Base-by-base conservation (phyloP, 2,888 invertebrate genomes). In the Stenotaenia linearis region DNA sequence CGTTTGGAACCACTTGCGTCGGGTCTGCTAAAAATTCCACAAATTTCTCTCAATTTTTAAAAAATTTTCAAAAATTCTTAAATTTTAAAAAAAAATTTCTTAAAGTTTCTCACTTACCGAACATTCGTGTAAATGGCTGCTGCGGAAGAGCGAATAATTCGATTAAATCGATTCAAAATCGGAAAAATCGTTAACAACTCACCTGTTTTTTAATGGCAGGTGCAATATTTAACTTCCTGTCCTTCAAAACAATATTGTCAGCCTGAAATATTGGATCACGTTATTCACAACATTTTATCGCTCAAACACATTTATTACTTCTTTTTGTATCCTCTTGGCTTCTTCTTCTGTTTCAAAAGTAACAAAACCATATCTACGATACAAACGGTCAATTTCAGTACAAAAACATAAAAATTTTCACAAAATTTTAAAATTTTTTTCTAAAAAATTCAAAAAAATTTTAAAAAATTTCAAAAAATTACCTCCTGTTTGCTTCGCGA, bases 321-420 rank as follows among this genome's bases (percentile, higher is more conserved):
- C 92, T 83, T 90, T 89, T 83, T 92, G 90, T 83, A 92, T 89
- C 84, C 91, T 88, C 84, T 91, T 91, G 21, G 94, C 95, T 87
- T 95, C 94, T 84, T 94, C 93, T 86, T 94, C 94, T 78, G 91
- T 93, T 87, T 94, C 94, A 86, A 94, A 95, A 76, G 93, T 93
- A 50, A 93, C 91, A 86, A 93, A 93, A 76, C 93, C 93, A 85
- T 96, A 95, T 82, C 87, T 88, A 81, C 45, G 83, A 82, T 79
- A 79, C n/a, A 6, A 79, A 40, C n/a, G n/a, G n/a, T n/a, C n/a
- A n/a, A n/a, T n/a, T n/a, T 23, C 15, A 1, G 21, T 15, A 76
- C 9, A n/a, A 23, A 61, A 25, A 61, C 2, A 7, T 12, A 23
- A 23, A 61, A 61, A 25, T 5, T 80, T 78, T 25, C n/a, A n/a